Evolutionary conservation across 2,888 invertebrate species (phyloP).

Genomic region (Timema cristinae): DNA sequence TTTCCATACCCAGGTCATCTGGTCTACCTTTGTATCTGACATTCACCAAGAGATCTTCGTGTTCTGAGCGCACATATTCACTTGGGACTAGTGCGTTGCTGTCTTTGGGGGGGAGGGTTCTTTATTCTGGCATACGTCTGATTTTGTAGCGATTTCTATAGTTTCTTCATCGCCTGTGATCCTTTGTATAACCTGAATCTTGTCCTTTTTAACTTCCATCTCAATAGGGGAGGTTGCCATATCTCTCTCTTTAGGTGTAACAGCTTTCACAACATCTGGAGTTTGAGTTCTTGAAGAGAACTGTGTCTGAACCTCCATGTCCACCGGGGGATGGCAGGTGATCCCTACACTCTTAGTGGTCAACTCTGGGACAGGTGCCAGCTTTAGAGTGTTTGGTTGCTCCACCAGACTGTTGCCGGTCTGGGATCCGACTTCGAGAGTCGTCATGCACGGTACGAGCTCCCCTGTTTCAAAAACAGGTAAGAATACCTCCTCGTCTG

Average conservation of each 20-base stretch:
- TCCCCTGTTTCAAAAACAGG: not conserved
- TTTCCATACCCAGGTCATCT: constrained; percentile 31
- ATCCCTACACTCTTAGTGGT: constrained; percentile 17
- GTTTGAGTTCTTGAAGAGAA: not conserved
- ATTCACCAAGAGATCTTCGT: constrained; percentile 57
- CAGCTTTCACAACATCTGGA: constrained; percentile 39
- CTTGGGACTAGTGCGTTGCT: constrained; percentile 31
- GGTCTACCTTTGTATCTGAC: constrained; percentile 60
- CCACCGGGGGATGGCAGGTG: constrained; percentile 16
- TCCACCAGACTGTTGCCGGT: constrained; percentile 54
- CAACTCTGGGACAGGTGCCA: not conserved
- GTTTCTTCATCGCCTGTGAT: constrained; percentile 62
- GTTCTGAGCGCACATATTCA: constrained; percentile 16
- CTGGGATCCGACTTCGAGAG: constrained; percentile 58
- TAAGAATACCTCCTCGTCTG: constrained; percentile 57
- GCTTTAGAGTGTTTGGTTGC: not conserved
- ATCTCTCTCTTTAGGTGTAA: constrained; percentile 42
- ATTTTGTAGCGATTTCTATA: constrained; percentile 65
- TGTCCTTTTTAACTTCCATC: constrained; percentile 50
- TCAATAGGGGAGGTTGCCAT: constrained; percentile 41
- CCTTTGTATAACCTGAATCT: constrained; percentile 62
- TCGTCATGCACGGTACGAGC: not conserved
- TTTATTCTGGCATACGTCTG: constrained; percentile 47
- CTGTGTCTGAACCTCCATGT: constrained; percentile 20
- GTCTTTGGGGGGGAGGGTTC: constrained; percentile 41